Conservation (phyloP, 1,140 invertebrate genomes). For the Panulirus ornatus region DNA sequence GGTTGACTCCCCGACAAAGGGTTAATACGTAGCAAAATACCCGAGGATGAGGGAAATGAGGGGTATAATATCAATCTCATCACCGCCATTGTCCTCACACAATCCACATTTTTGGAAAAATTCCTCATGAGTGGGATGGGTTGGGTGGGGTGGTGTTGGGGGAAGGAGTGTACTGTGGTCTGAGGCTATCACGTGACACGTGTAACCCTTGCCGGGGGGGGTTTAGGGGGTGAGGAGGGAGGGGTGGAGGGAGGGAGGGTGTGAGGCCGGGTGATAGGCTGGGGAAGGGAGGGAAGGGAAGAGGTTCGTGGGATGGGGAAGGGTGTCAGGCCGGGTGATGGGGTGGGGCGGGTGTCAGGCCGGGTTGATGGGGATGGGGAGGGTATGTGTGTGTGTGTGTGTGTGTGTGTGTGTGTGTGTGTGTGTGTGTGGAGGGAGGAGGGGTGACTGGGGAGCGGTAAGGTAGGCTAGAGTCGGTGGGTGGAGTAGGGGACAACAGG, state of each 20-base stretch:
- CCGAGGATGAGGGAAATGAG: conserved; percentile 45
- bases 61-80: conserved; percentile 53
- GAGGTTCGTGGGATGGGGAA: no score
- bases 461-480: not conserved
- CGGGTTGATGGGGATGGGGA: not conserved
- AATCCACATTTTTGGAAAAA: conserved; percentile 44
- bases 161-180: not conserved
- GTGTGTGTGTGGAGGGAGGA: not conserved
- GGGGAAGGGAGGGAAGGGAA: not conserved
- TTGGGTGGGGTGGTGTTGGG: not conserved
- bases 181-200: not conserved
- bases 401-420: no score
- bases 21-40: conserved; percentile 45
- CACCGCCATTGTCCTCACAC: conserved; percentile 14
- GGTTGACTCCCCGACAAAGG: conserved; percentile 31
- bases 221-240: not conserved
- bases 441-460: not conserved
- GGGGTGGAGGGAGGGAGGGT: not conserved
- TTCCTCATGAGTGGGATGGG: conserved; percentile 39
- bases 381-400: not conserved
- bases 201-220: not conserved
- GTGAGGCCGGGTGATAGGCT: not conserved
- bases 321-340: not conserved
- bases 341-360: not conserved
- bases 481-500: not conserved